These are phyloP conservation scores for Pteronura brasiliensis DNA, from an alignment of 2,113 vertebrate species.

Conservation along the genomic window DNA sequence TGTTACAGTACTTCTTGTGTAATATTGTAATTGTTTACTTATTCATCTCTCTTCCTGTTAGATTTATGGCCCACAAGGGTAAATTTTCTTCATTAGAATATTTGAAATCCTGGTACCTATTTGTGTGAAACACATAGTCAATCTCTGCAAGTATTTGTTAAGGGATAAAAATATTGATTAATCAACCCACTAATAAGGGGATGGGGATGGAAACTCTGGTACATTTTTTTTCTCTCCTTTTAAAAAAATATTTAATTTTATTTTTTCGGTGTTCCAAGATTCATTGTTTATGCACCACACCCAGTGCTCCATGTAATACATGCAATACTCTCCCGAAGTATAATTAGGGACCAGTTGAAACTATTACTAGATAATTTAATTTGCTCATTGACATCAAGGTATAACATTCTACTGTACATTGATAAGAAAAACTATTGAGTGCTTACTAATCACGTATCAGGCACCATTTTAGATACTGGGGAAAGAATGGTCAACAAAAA, in stretches of 20 bases:
- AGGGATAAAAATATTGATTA: background rate
- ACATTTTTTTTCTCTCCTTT: background rate
- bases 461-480: background rate
- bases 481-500: background rate
- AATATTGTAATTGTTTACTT: background rate
- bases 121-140: background rate
- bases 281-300: no score
- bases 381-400: background rate
- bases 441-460: background rate
- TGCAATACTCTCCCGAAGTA: background rate
- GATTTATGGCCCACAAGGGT: background rate
- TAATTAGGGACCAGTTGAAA: background rate
- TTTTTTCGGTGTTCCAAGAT: no score
- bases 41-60: background rate
- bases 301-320: no score
- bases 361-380: background rate
- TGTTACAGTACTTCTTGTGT: background rate
- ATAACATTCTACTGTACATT: background rate
- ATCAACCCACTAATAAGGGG: background rate
- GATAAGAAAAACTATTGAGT: background rate
- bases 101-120: background rate
- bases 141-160: background rate
- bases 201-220: background rate
- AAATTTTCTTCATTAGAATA: background rate
- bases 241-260: no score